These are phyloP conservation scores for Elanus axillaris DNA, from an alignment of 2,113 vertebrate genomes.

Conservation along the genomic window DNA sequence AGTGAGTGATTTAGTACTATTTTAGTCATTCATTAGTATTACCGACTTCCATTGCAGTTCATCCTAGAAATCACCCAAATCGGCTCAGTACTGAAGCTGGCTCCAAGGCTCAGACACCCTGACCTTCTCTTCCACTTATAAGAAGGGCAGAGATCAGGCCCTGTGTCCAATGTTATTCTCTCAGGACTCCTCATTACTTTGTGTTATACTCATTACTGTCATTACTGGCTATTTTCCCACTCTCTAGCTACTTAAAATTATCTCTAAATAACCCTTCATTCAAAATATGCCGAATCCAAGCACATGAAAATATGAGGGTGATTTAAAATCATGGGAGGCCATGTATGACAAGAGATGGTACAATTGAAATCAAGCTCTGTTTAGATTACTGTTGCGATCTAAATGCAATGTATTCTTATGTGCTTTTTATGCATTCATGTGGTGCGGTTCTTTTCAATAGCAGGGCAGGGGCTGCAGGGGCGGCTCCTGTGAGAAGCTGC, in stretches of 20 bases:
- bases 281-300: not conserved
- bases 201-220: not conserved
- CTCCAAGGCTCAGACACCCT: not conserved
- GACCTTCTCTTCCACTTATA: not conserved
- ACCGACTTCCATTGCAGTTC: not conserved
- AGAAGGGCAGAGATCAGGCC: constrained; percentile 7
- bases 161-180: not conserved
- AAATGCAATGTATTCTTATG: not conserved
- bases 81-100: not conserved
- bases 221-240: not conserved
- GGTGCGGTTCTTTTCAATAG: no score
- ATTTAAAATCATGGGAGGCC: not conserved
- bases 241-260: not conserved
- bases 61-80: not conserved
- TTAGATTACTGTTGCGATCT: not conserved
- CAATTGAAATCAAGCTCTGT: not conserved
- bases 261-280: not conserved
- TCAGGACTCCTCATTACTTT: constrained; percentile 6
- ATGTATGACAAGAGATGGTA: not conserved
- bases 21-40: not conserved
- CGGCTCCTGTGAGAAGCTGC: no score
- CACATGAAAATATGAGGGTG: not conserved
- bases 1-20: not conserved
- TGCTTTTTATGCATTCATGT: not conserved
- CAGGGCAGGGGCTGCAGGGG: rapidly evolving